These are phyloP conservation scores for Osedax frankpressi DNA, from an alignment of 2,888 invertebrate species.

Conservation along the genomic window DNA sequence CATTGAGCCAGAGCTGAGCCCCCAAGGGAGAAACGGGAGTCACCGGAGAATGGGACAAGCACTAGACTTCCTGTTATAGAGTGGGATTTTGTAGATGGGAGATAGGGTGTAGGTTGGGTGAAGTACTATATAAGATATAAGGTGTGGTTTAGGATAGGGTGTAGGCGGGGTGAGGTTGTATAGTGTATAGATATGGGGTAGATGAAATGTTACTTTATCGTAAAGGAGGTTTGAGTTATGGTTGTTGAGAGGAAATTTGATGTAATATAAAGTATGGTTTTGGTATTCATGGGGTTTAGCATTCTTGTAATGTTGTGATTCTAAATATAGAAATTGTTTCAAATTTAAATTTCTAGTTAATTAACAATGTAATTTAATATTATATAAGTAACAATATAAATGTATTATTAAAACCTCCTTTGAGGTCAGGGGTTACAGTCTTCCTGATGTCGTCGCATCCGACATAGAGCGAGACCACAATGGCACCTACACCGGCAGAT, in stretches of 20 bases:
- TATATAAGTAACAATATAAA: too few relatives aligned
- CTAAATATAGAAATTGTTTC: too few relatives aligned
- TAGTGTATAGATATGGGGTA: conserved; percentile 48
- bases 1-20: conserved; percentile 86
- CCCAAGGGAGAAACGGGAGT: conserved; percentile 52
- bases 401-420: too few relatives aligned
- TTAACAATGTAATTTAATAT: too few relatives aligned
- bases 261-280: too few relatives aligned
- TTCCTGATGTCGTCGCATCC: conserved; percentile 78
- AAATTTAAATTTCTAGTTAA: too few relatives aligned
- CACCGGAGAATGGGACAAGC: conserved; percentile 51
- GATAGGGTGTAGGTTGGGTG: neutral
- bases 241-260: too few relatives aligned
- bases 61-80: conserved; percentile 54
- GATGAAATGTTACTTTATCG: too few relatives aligned
- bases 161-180: neutral
- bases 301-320: too few relatives aligned
- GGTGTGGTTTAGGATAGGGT: neutral
- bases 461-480: conserved; percentile 90
- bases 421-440: conserved; percentile 77
- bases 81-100: neutral
- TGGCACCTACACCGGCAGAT: conserved; percentile 67
- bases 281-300: too few relatives aligned
- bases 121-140: neutral
- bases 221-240: too few relatives aligned